Evolutionary conservation across 2,888 invertebrate genomes (phyloP), one percentile per base, ranked within the genome.

Genomic region (Andrena chrysosceles): DNA sequence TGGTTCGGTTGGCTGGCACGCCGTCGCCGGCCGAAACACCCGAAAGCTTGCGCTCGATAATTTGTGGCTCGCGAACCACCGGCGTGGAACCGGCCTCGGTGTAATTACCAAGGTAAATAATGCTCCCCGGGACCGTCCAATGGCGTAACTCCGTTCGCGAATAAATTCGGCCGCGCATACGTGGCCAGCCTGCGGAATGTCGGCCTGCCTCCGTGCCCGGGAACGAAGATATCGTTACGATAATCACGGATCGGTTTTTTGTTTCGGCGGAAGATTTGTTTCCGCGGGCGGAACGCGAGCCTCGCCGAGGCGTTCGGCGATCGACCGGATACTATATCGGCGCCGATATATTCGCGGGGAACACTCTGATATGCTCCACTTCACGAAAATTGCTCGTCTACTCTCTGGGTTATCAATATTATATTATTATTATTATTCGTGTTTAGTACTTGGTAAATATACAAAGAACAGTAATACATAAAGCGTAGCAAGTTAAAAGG

Each of bases 31-130:
- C 71, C 74, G 76, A 85, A 85, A 83, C 88, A 86, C 77, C 69
- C 87, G 84, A 88, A 84, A 83, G 84, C 87, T 77, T 72, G 86
- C 88, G 86, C 85, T 84, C 89, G 89, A 89, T 89, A 89, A 89
- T 89, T 89, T 88, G 89, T 89, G 87, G 89, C 87, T 85, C 89
- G 84, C 87, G 83, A 85, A 80, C 88, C 88, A 89, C 87, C 85
- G 81, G 81, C 84, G 83, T 84, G 87, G 84, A 89, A 89, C 87
- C 89, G 82, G 87, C 87, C 89, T 85, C 89, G 87, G 87, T 90
- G 90, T 91, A 91, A 91, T 91, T 91, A 91, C 89, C 90, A 89
- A 89, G 90, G 91, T 91, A 91, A 91, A 91, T 91, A 91, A 91
- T 90, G 91, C 89, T 91, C 87, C 83, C 76, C 71, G 81, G 23